A percentile compares a stretch with the other conserved stretches of the same genome.
These are phyloP conservation scores for Ephialtes manifestator DNA, from an alignment of 2,888 invertebrate species.

Conservation along the genomic window DNA sequence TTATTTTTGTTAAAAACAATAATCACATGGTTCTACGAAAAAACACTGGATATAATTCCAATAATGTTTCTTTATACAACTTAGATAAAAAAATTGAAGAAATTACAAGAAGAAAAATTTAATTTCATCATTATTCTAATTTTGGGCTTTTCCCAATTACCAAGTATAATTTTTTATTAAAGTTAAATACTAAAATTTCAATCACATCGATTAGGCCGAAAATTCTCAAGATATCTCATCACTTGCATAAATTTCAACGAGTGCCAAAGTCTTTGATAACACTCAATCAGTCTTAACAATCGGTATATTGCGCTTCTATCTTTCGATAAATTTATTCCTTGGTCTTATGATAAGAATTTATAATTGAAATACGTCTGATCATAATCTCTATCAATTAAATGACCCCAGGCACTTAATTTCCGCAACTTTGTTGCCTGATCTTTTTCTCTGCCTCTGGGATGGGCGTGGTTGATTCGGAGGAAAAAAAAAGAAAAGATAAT, in stretches of 20 bases:
- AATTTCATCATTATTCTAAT: neutral
- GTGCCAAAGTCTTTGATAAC: neutral
- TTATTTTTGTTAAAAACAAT: too few species aligned
- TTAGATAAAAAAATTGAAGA: neutral
- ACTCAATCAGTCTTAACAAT: neutral
- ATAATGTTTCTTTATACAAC: neutral
- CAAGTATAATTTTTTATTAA: too few species aligned
- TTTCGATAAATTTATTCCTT: neutral
- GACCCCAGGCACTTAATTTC: neutral
- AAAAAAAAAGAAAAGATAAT: conserved; percentile 15
- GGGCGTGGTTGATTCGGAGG: conserved; percentile 9
- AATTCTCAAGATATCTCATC: too few species aligned
- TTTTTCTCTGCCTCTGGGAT: neutral
- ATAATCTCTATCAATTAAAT: neutral
- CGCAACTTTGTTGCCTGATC: neutral
- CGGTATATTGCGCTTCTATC: neutral
- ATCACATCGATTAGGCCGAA: too few species aligned
- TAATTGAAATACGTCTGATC: neutral
- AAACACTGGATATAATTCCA: too few species aligned
- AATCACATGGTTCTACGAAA: too few species aligned
- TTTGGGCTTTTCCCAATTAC: too few species aligned
- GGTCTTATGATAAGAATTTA: neutral
- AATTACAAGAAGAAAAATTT: neutral
- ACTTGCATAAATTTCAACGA: neutral
- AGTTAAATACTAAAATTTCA: neutral